These are phyloP conservation scores for Upupa epops DNA, from an alignment of 2,113 vertebrate genomes.

Conservation along the genomic window DNA sequence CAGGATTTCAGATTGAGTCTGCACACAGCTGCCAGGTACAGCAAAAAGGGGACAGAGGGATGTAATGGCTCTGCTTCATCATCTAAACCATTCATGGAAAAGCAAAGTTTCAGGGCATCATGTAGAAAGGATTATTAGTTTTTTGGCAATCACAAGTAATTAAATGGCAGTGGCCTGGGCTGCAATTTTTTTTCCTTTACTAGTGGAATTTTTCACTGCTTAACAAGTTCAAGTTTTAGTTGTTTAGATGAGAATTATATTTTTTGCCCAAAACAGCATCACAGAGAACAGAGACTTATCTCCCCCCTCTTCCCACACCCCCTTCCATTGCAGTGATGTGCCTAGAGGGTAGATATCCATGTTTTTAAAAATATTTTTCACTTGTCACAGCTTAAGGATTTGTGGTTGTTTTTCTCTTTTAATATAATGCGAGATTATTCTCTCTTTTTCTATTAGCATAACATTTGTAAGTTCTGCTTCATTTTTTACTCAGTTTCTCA, in stretches of 20 bases:
- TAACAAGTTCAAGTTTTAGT: not conserved
- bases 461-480: conserved; percentile 38
- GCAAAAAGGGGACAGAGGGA: not conserved
- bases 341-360: conserved; percentile 10
- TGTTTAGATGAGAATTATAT: not conserved
- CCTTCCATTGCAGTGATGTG: not conserved
- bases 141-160: not conserved
- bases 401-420: conserved; percentile 33
- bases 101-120: not conserved
- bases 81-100: not conserved
- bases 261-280: conserved; percentile 28
- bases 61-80: not conserved
- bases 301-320: not conserved
- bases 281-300: conserved; percentile 18
- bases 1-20: too few species aligned
- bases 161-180: not conserved
- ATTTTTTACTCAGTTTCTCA: conserved; percentile 35
- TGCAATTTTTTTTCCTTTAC: not conserved
- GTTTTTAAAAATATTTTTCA: conserved; percentile 34
- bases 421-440: conserved; percentile 39
- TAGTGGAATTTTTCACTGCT: not conserved
- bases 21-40: not conserved
- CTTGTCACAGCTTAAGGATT: conserved; percentile 31
- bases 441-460: conserved; percentile 57
- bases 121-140: not conserved